Evolutionary conservation across 2,113 vertebrate species (phyloP), one percentile per base, ranked within the genome.

Genomic region (Xyrauchen texanus): DNA sequence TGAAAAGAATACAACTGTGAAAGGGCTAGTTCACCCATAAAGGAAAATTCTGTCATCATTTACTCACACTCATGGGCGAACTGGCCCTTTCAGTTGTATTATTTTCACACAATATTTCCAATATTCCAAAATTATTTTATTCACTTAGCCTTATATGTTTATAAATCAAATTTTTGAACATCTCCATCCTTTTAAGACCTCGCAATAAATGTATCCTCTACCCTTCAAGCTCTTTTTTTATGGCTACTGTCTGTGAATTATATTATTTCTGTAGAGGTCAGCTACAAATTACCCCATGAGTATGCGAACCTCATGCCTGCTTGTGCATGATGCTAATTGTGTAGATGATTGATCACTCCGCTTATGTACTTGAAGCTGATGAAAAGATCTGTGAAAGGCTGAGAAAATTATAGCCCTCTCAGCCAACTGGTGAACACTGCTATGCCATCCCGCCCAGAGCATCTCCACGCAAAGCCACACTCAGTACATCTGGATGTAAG

Each of bases 301-400:
- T 15, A 8, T 76, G 10, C 42, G 74, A 83, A 68, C 71, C 55
- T 65, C 52, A 76, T 57, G 21, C 69, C 68, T 55, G 68, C 6
- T 76, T 71, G 55, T 69, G 58, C 73, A 21, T 79, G 79, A 85
- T 86, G 86, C 89, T 92, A 91, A 90, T 89, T 77, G 69, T 55
- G 68, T 77, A 87, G 88, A 88, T 89, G 87, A 91, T 87, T 89
- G 90, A 91, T 88, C 85, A 85, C 81, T 86, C 86, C 85, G 87
- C 81, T 70, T 88, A 87, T 86, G 86, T 84, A 86, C 86, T 87
- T 86, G 76, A 81, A 84, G 83, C 85, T 72, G 86, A 88, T 90
- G 90, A 92, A 85, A 90, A 86, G 60, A 73, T 51, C 87, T 82
- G 78, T 49, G 57, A 86, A 87, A 84, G 83, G 82, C 87, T 65